Percentiles rank a stretch among this genome's conserved stretches.
phyloP scores from a whole-genome alignment of 2,888 invertebrate species.

The Morinoia aosen region DNA sequence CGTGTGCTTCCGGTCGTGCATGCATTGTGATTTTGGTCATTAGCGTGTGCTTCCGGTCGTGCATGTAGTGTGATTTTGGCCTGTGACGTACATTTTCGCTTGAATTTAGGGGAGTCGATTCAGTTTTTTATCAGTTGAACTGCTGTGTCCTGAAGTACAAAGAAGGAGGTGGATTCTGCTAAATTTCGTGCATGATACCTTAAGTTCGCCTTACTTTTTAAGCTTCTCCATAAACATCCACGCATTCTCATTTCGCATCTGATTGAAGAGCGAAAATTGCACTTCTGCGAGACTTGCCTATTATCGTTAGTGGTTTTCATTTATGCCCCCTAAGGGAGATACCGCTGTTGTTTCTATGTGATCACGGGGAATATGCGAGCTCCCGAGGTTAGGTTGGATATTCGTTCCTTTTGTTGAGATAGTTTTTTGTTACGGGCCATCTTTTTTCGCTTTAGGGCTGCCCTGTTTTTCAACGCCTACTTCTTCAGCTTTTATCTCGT shows the following conservation, averaged over 20 bases:
- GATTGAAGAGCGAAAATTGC: not conserved
- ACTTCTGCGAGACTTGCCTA: not conserved
- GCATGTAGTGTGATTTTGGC: no score
- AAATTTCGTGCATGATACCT: not conserved
- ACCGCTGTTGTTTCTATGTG: no score
- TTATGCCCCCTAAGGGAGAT: no score
- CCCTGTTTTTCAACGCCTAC: no score
- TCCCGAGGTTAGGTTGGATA: no score
- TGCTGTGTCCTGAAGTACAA: not conserved
- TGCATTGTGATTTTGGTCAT: not conserved
- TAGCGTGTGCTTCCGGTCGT: not conserved
- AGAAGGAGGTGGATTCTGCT: not conserved
- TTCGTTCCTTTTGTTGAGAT: no score
- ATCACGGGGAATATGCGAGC: no score
- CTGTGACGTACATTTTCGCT: not conserved
- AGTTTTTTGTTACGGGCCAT: no score
- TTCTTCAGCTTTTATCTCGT: no score
- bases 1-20: not conserved
- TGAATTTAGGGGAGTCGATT: not conserved
- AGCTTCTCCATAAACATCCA: not conserved
- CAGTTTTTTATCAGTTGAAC: not conserved
- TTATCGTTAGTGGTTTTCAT: no score
- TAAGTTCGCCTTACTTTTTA: not conserved
- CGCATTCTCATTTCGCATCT: not conserved
- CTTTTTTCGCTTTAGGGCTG: no score